A percentile compares a stretch with the other conserved stretches of the same genome.
phyloP scores from a whole-genome alignment of 2,888 invertebrate species.

The Amphipyra tragopoginis region DNA sequence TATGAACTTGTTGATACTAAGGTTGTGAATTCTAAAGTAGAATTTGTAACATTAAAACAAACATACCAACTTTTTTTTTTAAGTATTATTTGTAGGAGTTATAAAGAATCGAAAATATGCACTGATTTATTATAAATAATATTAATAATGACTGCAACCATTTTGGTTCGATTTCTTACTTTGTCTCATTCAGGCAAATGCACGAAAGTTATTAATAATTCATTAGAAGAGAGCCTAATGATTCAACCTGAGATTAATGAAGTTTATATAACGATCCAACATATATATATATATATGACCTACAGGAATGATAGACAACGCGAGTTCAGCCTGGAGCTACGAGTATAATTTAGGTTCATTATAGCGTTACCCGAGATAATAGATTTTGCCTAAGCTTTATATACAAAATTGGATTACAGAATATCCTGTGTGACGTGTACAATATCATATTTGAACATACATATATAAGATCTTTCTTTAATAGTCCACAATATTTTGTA shows the following conservation, averaged over 20 bases:
- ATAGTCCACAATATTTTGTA: no score
- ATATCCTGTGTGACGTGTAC: slow-evolving; percentile 12
- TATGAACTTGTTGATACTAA: no score
- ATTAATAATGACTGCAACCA: no score
- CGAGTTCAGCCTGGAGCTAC: slow-evolving; percentile 17
- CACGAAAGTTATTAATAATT: neutral
- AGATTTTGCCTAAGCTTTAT: slow-evolving; percentile 42
- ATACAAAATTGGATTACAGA: slow-evolving; percentile 34
- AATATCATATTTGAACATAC: slow-evolving; percentile 3
- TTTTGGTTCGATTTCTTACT: neutral
- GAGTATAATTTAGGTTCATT: slow-evolving; percentile 36
- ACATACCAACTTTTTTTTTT: no score
- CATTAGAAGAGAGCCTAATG: slow-evolving; percentile 14
- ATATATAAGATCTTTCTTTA: no score
- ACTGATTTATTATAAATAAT: neutral
- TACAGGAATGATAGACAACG: slow-evolving; percentile 14
- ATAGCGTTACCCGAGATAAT: slow-evolving; percentile 26
- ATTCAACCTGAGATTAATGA: slow-evolving; percentile 16
- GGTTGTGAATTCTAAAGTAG: no score
- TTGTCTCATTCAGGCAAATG: neutral
- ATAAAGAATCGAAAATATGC: no score
- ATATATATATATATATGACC: slow-evolving; percentile 3
- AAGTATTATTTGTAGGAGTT: no score
- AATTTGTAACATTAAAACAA: no score
- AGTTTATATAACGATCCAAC: slow-evolving; percentile 7